Conservation (phyloP, 2,797 vertebrate genomes). For the Chiloscyllium punctatum region DNA sequence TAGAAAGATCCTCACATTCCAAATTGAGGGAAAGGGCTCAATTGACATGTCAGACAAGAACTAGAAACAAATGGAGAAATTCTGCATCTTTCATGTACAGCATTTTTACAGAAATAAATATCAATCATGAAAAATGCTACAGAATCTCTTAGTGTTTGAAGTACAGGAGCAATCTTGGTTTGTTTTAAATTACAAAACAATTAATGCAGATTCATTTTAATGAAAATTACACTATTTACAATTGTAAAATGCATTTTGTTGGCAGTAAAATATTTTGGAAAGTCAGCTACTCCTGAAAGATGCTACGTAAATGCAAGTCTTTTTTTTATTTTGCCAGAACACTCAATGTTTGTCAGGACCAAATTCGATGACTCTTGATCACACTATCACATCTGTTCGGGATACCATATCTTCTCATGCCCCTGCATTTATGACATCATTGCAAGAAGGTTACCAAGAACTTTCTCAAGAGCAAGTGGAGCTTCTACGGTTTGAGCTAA, state of each 20-base stretch:
- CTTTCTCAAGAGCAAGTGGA: slow-evolving; percentile 68
- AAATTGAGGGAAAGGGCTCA: background rate
- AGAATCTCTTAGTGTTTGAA: background rate
- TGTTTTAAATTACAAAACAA: background rate
- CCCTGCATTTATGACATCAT: slow-evolving; percentile 62
- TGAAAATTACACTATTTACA: background rate
- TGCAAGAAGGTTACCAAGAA: slow-evolving; percentile 73
- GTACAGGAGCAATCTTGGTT: background rate
- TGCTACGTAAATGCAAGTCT: background rate
- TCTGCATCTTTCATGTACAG: background rate
- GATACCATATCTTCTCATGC: slow-evolving; percentile 57
- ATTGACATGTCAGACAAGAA: background rate
- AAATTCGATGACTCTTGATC: slow-evolving; percentile 68
- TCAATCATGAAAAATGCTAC: background rate
- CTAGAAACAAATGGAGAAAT: background rate
- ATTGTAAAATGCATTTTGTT: background rate
- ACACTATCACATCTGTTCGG: slow-evolving; percentile 55
- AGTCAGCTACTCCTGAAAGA: background rate
- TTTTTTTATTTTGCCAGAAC: slow-evolving; percentile 54
- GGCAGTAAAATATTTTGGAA: background rate
- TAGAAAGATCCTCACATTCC: background rate
- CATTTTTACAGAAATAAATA: background rate
- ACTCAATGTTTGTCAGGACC: slow-evolving; percentile 73
- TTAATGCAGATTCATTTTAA: background rate
- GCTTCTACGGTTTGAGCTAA: slow-evolving; percentile 66